Evolutionary conservation across 2,888 invertebrate species (phyloP), one percentile per base, ranked within the genome.

Genomic region (Uloborus plumipes): DNA sequence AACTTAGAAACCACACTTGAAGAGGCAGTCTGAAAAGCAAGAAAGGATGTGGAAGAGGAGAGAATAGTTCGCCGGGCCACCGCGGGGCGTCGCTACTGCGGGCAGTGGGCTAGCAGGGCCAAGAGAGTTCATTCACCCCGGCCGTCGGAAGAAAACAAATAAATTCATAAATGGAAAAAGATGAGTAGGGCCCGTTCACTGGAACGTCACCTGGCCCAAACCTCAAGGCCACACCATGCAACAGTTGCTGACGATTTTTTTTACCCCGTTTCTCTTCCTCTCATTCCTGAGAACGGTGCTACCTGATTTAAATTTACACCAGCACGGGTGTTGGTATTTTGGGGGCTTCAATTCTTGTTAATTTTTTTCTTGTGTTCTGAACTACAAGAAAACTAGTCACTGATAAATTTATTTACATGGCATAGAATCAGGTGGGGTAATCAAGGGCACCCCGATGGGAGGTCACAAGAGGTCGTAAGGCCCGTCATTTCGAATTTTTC

Each of bases 71-170:
- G 39, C 20, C 14, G 53, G 66, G 59, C 70, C 81, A 82, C 81
- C 81, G 65, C 81, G 61, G 75, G 64, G 61, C 51, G 81, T 82
- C 81, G 81, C 80, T 81, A 51, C 59, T 82, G 75, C 81, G 75
- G 70, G 75, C 81, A 82, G 81, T 82, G 81, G 81, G 81, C 81
- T 76, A 82, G 71, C 59, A 82, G 81, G 75, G 75, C 71, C 81
- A 61, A 26, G 66, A n/a, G 61, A 72, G 81, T 65, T 22, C 75
- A 76, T 82, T 82, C 66, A 82, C 81, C 81, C 65, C 67, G 26
- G 47, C 49, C 49, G 20, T 81, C 31, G 74, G 59, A 74, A 81
- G 64, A 69, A 55, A 50, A 70, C 74, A 81, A 74, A 74, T 69
- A 70, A 58, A 67, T 72, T 53, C 70, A 70, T 64, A 64, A 73